A percentile compares a stretch with the other conserved stretches of the same genome.
Conservation (phyloP, 2,888 invertebrate genomes). For the Drosophila rubida region DNA sequence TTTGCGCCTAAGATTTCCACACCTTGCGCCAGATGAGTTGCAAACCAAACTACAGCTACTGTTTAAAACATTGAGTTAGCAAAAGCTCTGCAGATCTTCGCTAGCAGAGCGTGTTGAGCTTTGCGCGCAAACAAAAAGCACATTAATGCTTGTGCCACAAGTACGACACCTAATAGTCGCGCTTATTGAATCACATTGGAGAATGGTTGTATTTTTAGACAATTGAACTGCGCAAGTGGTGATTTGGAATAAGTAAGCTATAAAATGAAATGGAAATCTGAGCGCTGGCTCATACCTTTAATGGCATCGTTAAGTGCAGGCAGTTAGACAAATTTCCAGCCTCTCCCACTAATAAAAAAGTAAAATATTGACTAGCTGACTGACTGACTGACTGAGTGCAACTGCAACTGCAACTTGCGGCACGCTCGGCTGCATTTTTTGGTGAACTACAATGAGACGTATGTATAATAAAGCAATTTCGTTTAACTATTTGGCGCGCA, state of each 20-base stretch:
- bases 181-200: neutral
- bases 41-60: no score
- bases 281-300: conserved; percentile 14
- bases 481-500: conserved; percentile 71
- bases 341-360: conserved; percentile 1
- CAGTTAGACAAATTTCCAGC: conserved; percentile 5
- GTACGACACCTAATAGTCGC: neutral
- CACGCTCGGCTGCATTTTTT: conserved; percentile 39
- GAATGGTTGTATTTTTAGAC: neutral
- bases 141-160: neutral
- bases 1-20: neutral
- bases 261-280: conserved; percentile 23
- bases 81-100: neutral
- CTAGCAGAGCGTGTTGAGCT: no score
- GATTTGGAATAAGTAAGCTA: conserved; percentile 3
- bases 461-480: conserved; percentile 70
- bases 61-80: neutral
- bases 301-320: conserved; percentile 34
- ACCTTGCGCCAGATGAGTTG: neutral
- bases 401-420: neutral
- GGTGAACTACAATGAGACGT: conserved; percentile 16
- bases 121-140: neutral
- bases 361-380: neutral
- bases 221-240: neutral
- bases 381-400: neutral